These are phyloP conservation scores for Parasteatoda tepidariorum DNA, from an alignment of 1,140 invertebrate species.

Conservation along the genomic window DNA sequence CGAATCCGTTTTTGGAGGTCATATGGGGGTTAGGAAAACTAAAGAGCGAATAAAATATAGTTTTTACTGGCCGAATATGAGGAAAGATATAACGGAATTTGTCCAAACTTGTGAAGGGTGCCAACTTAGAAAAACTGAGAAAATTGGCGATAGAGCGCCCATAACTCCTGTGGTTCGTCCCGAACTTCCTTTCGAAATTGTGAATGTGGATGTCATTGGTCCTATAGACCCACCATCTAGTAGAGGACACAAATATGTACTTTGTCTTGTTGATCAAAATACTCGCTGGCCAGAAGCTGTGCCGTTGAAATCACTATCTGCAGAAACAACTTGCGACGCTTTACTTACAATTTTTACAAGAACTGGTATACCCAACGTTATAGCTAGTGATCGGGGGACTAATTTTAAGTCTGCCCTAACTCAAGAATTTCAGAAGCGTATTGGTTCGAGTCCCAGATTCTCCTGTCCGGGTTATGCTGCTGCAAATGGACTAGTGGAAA, in stretches of 20 bases:
- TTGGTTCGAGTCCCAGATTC: neutral
- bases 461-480: neutral
- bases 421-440: neutral
- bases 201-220: slow-evolving; percentile 7
- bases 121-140: too few relatives aligned
- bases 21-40: too few relatives aligned
- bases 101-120: too few relatives aligned
- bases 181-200: too few relatives aligned
- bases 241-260: slow-evolving; percentile 1
- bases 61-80: too few relatives aligned
- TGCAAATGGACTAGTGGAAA: neutral
- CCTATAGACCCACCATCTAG: neutral
- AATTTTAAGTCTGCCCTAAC: slow-evolving; percentile 3
- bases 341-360: neutral
- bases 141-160: too few relatives aligned
- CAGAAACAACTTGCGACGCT: neutral
- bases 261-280: neutral
- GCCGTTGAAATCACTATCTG: too few relatives aligned
- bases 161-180: too few relatives aligned
- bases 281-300: too few relatives aligned
- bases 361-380: slow-evolving; percentile 8
- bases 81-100: too few relatives aligned
- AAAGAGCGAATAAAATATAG: too few relatives aligned
- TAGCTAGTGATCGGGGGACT: slow-evolving; percentile 3
- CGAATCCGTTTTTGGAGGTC: too few relatives aligned